Evolutionary conservation across 2,797 vertebrate species (phyloP), one percentile per base, ranked within the genome.

Genomic region (Cirrhinus molitorella): DNA sequence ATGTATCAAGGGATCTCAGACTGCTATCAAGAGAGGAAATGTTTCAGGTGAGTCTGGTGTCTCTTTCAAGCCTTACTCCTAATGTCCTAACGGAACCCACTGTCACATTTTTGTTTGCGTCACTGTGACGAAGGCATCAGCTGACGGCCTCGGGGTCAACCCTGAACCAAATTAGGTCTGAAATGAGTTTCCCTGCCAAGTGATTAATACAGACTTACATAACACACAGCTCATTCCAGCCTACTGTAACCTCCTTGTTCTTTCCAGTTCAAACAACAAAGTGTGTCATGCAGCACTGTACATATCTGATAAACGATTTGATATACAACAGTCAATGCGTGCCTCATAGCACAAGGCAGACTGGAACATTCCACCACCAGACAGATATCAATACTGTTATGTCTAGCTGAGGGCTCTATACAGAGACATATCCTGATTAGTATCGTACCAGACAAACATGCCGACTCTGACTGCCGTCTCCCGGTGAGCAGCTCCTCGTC

Each of bases 391-490:
- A 70, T 59, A 78, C 19, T 70, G 40, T 47, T 70, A 59, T 49
- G 81, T 77, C 53, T 83, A 83, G 49, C 63, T 59, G 12, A 77
- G 19, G 23, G 9, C 57, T 73, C 28, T 34, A 65, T 49, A 23
- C 5, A 45, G 37, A 45, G 37, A 70, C 23, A 67, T 12, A 57
- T 65, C 21, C 55, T 43, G 37, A 72, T 57, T 45, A 28, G n/a
- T 0, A 78, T 84, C 90, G 93, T 98, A 99, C 98, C 97, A 57
- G 95, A 90, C 55, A 96, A 93, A 90, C 95, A 95, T 11, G 91
- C 95, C 4, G 96, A 94, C 89, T 97, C 96, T 0, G 97, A 97
- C 90, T 94, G 96, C 78, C 94, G 93, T 85, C 96, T 93, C 90
- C 92, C 95, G 11, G 93, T 91, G 86, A 94, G 90, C 83, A 93